Evolutionary conservation across 1,140 invertebrate genomes (phyloP).

Genomic region (Aphidius gifuensis): DNA sequence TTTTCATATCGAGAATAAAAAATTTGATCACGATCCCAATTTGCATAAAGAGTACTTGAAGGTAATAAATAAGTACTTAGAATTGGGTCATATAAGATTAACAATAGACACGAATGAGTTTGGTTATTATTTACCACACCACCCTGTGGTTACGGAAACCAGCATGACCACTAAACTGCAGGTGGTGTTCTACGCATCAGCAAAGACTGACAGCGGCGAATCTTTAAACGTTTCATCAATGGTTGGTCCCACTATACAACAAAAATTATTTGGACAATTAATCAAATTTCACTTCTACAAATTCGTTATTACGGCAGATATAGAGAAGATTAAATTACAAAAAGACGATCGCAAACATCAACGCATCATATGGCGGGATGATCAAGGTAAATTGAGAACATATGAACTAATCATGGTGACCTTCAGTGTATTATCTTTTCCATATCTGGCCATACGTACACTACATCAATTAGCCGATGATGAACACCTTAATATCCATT

Average conservation of each 20-base stretch:
- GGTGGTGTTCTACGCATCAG: conserved; percentile 11
- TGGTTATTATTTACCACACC: conserved; percentile 21
- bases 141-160: neutral
- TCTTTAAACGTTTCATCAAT: conserved; percentile 14
- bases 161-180: conserved; percentile 9
- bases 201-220: conserved; percentile 3
- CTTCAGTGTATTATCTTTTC: conserved; percentile 4
- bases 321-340: too few species aligned
- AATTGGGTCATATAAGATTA: conserved; percentile 27
- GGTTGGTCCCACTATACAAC: conserved; percentile 23
- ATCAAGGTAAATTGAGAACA: neutral
- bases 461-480: conserved; percentile 43
- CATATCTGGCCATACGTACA: conserved; percentile 11
- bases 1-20: conserved; percentile 19
- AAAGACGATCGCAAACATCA: too few species aligned
- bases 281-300: too few species aligned
- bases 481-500: conserved; percentile 23
- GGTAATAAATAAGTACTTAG: conserved; percentile 31
- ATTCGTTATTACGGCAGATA: too few species aligned
- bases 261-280: conserved; percentile 19
- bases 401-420: conserved; percentile 15
- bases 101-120: neutral
- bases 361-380: conserved; percentile 30
- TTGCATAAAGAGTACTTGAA: conserved; percentile 18
- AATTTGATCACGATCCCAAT: conserved; percentile 21